Evolutionary conservation across 2,888 invertebrate species (phyloP), one percentile per base, ranked within the genome.

Genomic region (Caenorhabditis doughertyi): DNA sequence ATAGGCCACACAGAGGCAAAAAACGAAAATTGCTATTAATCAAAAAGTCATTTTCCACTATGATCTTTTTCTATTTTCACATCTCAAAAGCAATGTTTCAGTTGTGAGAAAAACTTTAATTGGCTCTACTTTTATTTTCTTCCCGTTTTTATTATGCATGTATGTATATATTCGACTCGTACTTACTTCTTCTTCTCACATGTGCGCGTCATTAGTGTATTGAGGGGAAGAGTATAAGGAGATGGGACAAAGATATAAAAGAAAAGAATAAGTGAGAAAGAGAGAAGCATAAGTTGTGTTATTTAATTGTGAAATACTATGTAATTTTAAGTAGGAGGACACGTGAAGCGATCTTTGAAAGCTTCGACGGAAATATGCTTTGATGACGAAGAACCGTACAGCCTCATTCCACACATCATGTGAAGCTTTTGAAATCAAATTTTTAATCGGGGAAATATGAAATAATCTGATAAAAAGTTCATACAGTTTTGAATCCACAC

Each of bases 181-280:
- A 49, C 58, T n/a, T n/a, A n/a, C n/a, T n/a, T n/a, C n/a, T n/a
- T n/a, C n/a, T 47, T 58, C 60, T 51, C 68, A 68, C 77, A 68
- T 77, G 76, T 68, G 68, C 58, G 49, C 68, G 62, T 77, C 77
- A 77, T 77, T 77, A 77, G 77, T 77, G 60, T 58, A 68, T 65
- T 67, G 58, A 23, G 47, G 51, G 42, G 39, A 47, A 49, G 25
- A 42, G 49, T 60, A 23, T 32, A 56, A 27, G 49, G 21, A 53
- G 64, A 44, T n/a, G 25, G 60, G 32, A 47, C 16, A 18, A 49
- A 47, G 64, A 64, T n/a, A 27, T 29, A 44, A 39, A 16, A 11
- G 9, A 16, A 16, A 56, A n/a, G 39, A 32, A 42, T 16, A 27
- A 16, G 13, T 9, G 25, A 35, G 3, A 35, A n/a, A 29, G 42